Evolutionary conservation across 2,113 vertebrate genomes (phyloP).

Genomic region (Aplodontia rufa): DNA sequence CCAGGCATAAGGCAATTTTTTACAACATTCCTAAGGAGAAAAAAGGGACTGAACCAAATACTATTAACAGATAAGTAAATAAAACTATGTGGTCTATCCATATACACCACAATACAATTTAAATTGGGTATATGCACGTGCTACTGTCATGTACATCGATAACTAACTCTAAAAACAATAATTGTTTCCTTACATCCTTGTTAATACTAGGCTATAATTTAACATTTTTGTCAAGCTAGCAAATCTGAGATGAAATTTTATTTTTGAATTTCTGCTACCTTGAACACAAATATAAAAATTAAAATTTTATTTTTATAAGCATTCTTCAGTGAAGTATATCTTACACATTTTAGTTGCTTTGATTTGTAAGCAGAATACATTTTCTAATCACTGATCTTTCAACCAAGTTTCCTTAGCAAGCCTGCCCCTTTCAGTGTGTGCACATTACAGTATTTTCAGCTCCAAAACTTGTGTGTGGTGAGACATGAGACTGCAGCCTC

Average conservation of each 20-base stretch:
- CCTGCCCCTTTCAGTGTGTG: background rate
- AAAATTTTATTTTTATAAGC: background rate
- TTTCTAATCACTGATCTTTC: background rate
- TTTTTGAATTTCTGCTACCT: too few relatives aligned
- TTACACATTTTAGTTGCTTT: background rate
- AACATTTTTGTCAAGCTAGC: background rate
- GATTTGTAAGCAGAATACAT: background rate
- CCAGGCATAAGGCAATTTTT: background rate
- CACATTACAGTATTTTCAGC: background rate
- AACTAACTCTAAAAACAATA: background rate
- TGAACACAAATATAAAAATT: too few relatives aligned
- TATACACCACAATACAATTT: background rate
- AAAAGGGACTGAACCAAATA: background rate
- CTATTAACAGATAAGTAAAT: background rate
- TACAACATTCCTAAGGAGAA: background rate
- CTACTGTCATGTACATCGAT: background rate
- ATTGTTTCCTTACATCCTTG: background rate
- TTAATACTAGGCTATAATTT: background rate
- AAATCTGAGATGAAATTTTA: background rate
- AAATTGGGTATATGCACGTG: background rate
- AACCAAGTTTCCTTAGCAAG: background rate
- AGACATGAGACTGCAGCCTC: background rate
- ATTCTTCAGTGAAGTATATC: background rate
- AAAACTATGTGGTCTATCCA: background rate
- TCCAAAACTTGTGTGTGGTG: background rate